Conservation (phyloP, 2,113 vertebrate genomes). For the Mobula hypostoma region DNA sequence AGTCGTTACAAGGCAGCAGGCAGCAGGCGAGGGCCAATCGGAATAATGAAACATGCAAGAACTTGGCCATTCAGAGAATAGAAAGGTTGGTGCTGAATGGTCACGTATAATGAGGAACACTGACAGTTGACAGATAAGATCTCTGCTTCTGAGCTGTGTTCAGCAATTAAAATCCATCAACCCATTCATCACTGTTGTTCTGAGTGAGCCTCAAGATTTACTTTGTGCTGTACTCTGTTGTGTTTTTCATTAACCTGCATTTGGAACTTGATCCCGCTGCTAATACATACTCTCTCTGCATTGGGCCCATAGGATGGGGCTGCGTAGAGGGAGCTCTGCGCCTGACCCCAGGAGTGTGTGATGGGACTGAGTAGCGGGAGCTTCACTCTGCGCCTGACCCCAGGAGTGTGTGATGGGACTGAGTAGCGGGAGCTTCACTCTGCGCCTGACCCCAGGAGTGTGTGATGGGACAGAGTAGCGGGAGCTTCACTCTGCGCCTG, state of each 20-base stretch:
- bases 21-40: too few relatives aligned
- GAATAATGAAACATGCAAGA: not conserved
- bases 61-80: not conserved
- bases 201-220: too few relatives aligned
- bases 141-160: too few relatives aligned
- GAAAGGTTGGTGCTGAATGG: not conserved
- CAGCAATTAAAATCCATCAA: not conserved
- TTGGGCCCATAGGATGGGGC: not conserved
- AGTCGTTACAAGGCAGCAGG: not conserved
- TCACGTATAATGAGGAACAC: not conserved
- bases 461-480: not conserved
- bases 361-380: not conserved
- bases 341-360: not conserved
- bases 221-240: not conserved
- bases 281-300: not conserved
- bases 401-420: not conserved
- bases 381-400: not conserved
- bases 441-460: too few relatives aligned
- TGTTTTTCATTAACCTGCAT: not conserved
- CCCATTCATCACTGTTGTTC: too few relatives aligned
- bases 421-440: not conserved
- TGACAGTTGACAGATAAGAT: not conserved
- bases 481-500: not conserved
- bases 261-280: not conserved
- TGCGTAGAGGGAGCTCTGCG: not conserved